These are phyloP conservation scores for Tragulus kanchil DNA, from an alignment of 2,113 vertebrate genomes.

Conservation along the genomic window DNA sequence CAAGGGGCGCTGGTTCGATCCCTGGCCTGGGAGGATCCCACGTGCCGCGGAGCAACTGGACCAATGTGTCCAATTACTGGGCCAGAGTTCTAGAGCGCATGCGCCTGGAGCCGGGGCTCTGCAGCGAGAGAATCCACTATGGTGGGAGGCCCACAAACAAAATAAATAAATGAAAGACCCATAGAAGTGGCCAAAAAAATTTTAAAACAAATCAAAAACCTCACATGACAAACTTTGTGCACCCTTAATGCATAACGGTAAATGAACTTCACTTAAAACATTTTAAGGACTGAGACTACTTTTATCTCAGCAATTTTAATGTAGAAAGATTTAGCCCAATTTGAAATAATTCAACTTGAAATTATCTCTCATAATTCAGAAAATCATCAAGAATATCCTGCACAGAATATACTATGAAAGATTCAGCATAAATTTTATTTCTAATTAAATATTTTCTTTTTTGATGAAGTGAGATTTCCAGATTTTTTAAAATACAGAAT, in stretches of 20 bases:
- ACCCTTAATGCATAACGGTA: conserved; percentile 42
- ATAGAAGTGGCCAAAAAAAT: too few species aligned
- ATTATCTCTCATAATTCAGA: conserved; percentile 52
- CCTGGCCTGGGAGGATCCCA: too few species aligned
- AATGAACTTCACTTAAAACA: conserved; percentile 53
- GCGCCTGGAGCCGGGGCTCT: too few species aligned
- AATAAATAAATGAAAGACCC: too few species aligned
- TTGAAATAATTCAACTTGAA: conserved; percentile 72
- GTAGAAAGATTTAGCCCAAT: conserved; percentile 64
- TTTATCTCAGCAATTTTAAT: conserved; percentile 67
- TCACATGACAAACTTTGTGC: background rate
- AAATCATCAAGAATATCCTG: conserved; percentile 58
- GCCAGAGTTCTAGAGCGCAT: too few species aligned
- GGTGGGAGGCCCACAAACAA: too few species aligned
- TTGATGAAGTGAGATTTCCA: conserved; percentile 41
- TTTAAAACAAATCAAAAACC: conserved; percentile 29
- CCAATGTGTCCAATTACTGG: too few species aligned
- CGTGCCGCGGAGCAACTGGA: too few species aligned
- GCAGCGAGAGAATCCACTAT: too few species aligned
- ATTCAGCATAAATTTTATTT: conserved; percentile 70
- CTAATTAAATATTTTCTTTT: conserved; percentile 70
- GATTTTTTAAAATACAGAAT: conserved; percentile 30
- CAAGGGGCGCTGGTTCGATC: too few species aligned
- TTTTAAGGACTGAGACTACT: conserved; percentile 48
- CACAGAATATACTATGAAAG: conserved; percentile 49